Evolutionary conservation across 2,888 invertebrate species (phyloP).

Genomic region (Serripes groenlandicus): DNA sequence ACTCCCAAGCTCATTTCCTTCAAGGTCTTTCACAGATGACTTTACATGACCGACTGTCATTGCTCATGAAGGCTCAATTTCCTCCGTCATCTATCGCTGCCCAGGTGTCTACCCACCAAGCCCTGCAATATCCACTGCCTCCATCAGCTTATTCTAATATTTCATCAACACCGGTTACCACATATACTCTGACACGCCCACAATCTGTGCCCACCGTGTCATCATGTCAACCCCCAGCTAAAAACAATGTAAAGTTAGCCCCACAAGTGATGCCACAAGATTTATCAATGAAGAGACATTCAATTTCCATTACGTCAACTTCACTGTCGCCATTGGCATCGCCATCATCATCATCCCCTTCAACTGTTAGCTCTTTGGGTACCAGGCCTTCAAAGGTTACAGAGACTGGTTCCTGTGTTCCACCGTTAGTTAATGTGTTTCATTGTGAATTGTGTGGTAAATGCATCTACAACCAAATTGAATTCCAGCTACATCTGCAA

Average conservation of each 20-base stretch:
- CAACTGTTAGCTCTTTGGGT: background rate
- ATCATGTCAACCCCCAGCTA: background rate
- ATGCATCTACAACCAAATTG: slow-evolving; percentile 54
- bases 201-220: background rate
- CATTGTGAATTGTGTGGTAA: slow-evolving; percentile 62
- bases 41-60: slow-evolving; percentile 41
- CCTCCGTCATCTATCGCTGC: slow-evolving; percentile 15
- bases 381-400: background rate
- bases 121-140: background rate
- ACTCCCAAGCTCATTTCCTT: slow-evolving; percentile 19
- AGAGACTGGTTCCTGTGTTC: slow-evolving; percentile 1
- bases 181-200: background rate
- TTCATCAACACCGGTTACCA: background rate
- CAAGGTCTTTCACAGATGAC: slow-evolving; percentile 17
- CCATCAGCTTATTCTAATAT: background rate
- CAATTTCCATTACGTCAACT: background rate
- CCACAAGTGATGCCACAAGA: slow-evolving; percentile 29
- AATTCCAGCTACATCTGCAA: slow-evolving; percentile 51
- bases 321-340: background rate
- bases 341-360: background rate
- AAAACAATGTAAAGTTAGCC: background rate
- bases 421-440: slow-evolving; percentile 51
- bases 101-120: background rate
- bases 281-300: slow-evolving; percentile 23
- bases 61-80: slow-evolving; percentile 55